Evolutionary conservation across 2,797 vertebrate genomes (phyloP).

Genomic region (Yasuhikotakia modesta): DNA sequence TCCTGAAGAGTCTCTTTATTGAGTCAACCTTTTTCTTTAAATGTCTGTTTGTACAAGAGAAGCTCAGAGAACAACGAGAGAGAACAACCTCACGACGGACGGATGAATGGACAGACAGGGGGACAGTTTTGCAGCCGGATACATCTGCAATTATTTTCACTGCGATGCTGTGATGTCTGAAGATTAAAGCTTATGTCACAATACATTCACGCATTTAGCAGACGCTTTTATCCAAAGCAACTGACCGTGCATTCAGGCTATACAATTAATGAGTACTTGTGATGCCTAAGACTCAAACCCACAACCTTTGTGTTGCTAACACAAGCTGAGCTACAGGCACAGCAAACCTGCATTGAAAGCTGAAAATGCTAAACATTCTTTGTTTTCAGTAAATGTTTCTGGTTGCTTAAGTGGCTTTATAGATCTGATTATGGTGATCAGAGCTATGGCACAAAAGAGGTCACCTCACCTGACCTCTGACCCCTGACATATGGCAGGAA

Average conservation of each 20-base stretch:
- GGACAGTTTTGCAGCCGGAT: background rate
- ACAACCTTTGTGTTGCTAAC: too few relatives aligned
- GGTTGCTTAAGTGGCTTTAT: conserved; percentile 38
- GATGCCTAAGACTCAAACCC: too few relatives aligned
- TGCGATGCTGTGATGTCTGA: background rate
- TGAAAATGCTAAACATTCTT: background rate
- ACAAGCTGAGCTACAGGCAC: too few relatives aligned
- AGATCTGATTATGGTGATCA: conserved; percentile 45
- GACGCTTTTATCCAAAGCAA: too few relatives aligned
- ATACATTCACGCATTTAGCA: background rate
- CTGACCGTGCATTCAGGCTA: too few relatives aligned
- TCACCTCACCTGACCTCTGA: conserved; percentile 51
- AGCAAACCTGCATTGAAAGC: background rate
- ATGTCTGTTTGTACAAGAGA: conserved; percentile 26
- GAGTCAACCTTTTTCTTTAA: conserved; percentile 16
- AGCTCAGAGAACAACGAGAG: background rate
- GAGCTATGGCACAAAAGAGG: conserved; percentile 41
- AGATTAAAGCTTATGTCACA: background rate
- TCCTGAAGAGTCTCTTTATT: conserved; percentile 45
- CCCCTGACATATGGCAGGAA: conserved; percentile 64
- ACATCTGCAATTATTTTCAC: background rate
- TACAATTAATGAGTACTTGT: too few relatives aligned
- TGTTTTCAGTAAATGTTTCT: conserved; percentile 42
- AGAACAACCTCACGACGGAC: background rate
- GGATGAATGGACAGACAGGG: background rate